Percentiles rank a stretch among this genome's conserved stretches.
These are phyloP conservation scores for Enteromius treurensis DNA, from an alignment of 2,797 vertebrate genomes.

Conservation along the genomic window DNA sequence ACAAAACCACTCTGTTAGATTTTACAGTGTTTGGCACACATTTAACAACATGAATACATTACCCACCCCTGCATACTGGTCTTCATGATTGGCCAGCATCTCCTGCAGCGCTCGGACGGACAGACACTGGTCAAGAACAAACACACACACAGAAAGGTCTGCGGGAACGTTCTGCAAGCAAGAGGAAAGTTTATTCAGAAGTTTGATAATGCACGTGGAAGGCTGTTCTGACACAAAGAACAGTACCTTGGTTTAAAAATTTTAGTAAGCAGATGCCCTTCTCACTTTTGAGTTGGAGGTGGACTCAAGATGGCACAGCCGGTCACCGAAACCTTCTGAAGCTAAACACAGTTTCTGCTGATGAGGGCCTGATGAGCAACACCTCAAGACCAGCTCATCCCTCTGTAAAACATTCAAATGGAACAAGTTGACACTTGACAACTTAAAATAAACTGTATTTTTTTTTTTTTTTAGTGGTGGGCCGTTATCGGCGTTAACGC, in stretches of 20 bases:
- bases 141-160: conserved; percentile 76
- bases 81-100: conserved; percentile 70
- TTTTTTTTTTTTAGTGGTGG: no score
- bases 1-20: background rate
- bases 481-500: no score
- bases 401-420: conserved; percentile 74
- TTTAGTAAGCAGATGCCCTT: background rate
- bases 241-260: background rate
- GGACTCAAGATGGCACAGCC: conserved; percentile 89
- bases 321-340: conserved; percentile 90
- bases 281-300: conserved; percentile 93
- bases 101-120: conserved; percentile 81
- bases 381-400: conserved; percentile 92
- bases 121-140: conserved; percentile 76
- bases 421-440: background rate
- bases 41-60: background rate
- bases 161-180: conserved; percentile 77
- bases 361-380: conserved; percentile 83
- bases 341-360: conserved; percentile 91
- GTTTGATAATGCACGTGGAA: background rate
- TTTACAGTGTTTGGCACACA: background rate
- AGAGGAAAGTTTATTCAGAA: conserved; percentile 10
- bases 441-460: no score
- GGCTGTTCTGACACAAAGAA: background rate
- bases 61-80: conserved; percentile 67